Evolutionary conservation across 2,797 vertebrate genomes (phyloP).

Genomic region (Smutsia temminckii): DNA sequence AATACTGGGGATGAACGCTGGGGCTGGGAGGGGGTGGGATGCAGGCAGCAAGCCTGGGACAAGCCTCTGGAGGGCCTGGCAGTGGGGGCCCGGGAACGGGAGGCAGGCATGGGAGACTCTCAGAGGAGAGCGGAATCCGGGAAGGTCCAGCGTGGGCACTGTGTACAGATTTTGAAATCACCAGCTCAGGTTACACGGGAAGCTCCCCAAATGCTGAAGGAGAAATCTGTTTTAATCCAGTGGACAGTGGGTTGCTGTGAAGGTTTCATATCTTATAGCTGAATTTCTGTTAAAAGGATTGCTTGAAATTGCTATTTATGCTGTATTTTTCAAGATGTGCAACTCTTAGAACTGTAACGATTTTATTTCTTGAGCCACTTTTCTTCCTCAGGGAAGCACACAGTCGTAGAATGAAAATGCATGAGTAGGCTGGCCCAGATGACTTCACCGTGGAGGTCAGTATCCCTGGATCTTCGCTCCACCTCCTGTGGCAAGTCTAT

Average conservation of each 20-base stretch:
- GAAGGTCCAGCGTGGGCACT: rapidly evolving
- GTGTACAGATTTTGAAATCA: background rate
- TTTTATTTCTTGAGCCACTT: background rate
- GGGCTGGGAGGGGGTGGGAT: background rate
- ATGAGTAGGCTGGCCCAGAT: background rate
- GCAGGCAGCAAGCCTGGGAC: background rate
- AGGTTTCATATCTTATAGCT: background rate
- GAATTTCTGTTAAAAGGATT: background rate
- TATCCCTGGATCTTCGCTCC: background rate
- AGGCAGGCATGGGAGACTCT: background rate
- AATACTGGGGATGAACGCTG: background rate
- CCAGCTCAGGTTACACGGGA: rapidly evolving
- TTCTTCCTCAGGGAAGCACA: conserved; percentile 48
- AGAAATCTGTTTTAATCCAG: background rate
- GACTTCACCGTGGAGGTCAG: background rate
- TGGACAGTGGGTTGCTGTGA: rapidly evolving
- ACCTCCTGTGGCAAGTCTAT: background rate
- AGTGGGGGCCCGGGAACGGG: rapidly evolving
- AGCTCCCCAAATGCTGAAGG: too few relatives aligned
- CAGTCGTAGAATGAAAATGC: conserved; percentile 54
- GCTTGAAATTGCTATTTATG: background rate
- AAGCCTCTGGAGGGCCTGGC: background rate
- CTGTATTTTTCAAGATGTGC: background rate
- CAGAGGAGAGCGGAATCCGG: background rate
- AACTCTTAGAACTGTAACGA: background rate